Evolutionary conservation across 2,888 invertebrate species (phyloP), one percentile per base, ranked within the genome.

Genomic region (Diarsia mendica): DNA sequence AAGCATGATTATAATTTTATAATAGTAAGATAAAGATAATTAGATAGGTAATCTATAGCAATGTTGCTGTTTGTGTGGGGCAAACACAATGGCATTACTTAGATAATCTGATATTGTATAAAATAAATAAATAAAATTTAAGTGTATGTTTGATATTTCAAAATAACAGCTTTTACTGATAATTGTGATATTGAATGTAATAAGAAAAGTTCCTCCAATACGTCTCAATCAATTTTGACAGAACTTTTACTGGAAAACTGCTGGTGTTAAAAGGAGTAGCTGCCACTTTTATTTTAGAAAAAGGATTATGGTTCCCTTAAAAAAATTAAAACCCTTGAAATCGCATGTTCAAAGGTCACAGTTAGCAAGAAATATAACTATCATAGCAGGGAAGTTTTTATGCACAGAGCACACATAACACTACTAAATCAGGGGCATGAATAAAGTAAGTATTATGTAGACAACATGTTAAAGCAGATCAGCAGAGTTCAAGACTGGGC

Each of bases 1-100:
- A 93, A 94, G 66, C 4, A 61, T n/a, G 3, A 33, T 49, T 13
- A 39, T 9, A 23, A n/a, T 66, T 66, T 48, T 48, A 65, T 48
- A 28, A 64, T 18, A 11, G 48, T 64, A 13, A 23, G n/a, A 49
- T 23, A 23, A 48, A 33, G 8, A 39, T 39, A 39, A 39, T 39
- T 2, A 55, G 18, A 28, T 60, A 44, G 63, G 1, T 23, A 63
- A 63, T 63, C 13, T 44, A 20, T 63, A 63, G n/a, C n/a, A 63
- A 44, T 39, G 8, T 63, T 23, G 10, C 15, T 63, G 20, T 63
- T 63, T 44, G 63, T 44, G 44, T 23, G 15, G n/a, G 9, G 44
- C 13, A 44, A 63, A 63, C 13, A 44, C n/a, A 44, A 60, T 60
- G 33, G 44, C 13, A 13, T 44, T 44, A 63, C 8, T 44, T 63